Evolutionary conservation across 1,140 invertebrate species (phyloP), one percentile per base, ranked within the genome.

Genomic region (Pachypsylla venusta): DNA sequence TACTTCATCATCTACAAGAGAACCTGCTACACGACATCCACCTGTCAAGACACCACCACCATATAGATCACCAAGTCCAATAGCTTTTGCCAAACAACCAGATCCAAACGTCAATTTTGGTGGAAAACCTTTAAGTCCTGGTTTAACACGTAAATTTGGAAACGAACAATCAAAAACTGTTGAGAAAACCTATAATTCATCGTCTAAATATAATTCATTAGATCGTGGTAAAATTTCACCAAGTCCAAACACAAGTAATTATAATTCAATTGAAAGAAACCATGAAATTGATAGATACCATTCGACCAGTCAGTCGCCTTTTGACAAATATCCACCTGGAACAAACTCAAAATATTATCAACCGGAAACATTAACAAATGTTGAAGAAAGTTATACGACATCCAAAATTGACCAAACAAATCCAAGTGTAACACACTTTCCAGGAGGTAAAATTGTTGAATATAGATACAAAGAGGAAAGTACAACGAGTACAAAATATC

Each of bases 391-490:
- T 25, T 25, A 55, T n/a, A 25, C 24, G 7, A 55, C 54, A 7
- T 28, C 24, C 5, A 55, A 55, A 14, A 22, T 22, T 25, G 22
- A 55, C 54, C 14, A n/a, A 25, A 25, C 16, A n/a, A 24, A n/a
- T 25, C 5, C 2, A 12, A 14, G 13, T 4, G 24, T 55, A 25
- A 55, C 26, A 25, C 26, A 55, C 12, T 55, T 25, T n/a, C 22
- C 22, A 25, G 54, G 26, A 19, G 26, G 26, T 25, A 55, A 25
- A n/a, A 55, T 25, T 27, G 26, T 25, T 4, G 22, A 25, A n/a
- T 25, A 55, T 25, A 55, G 64, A n/a, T 70, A 69, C 61, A 68
- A 68, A 39, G 68, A 69, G 58, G 63, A 64, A 22, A 65, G 61
- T 27, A 64, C 64, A 27, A 61, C 64, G 20, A 62, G 57, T 16